These are phyloP conservation scores for Octodon degus DNA, from an alignment of 2,113 vertebrate species.

Conservation along the genomic window DNA sequence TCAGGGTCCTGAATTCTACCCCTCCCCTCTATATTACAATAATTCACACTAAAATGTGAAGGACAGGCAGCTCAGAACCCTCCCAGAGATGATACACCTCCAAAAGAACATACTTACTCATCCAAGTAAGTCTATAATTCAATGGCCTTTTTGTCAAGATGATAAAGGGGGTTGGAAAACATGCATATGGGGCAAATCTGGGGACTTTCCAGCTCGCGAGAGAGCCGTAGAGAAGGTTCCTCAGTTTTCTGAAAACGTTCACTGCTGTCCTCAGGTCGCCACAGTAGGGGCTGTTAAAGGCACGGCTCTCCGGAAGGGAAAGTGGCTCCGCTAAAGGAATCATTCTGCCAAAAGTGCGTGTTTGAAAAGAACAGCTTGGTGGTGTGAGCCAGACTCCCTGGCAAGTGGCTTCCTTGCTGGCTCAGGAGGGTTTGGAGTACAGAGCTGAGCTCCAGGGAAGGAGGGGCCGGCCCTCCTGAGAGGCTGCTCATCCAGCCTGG, in stretches of 20 bases:
- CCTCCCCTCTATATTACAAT: background rate
- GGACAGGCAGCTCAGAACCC: background rate
- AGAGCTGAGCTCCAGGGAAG: background rate
- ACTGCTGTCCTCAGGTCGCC: background rate
- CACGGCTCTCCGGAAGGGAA: background rate
- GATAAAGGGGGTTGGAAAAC: background rate
- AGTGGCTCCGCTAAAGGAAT: conserved; percentile 13
- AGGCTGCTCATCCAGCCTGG: background rate
- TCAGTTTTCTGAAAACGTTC: background rate
- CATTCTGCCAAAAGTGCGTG: background rate
- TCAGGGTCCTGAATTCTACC: background rate
- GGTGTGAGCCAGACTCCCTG: background rate
- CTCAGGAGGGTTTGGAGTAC: background rate
- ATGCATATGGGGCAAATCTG: background rate
- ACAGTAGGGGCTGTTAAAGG: background rate
- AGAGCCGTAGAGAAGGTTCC: background rate
- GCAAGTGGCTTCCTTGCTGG: background rate
- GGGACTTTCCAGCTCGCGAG: background rate
- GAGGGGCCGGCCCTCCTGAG: background rate
- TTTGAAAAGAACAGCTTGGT: background rate
- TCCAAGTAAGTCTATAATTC: background rate
- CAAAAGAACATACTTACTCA: conserved; percentile 4
- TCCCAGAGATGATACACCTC: background rate
- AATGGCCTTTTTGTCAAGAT: background rate
- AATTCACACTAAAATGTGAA: background rate